These are phyloP conservation scores for Tiliacea citrago DNA, from an alignment of 2,888 invertebrate species.

Conservation along the genomic window DNA sequence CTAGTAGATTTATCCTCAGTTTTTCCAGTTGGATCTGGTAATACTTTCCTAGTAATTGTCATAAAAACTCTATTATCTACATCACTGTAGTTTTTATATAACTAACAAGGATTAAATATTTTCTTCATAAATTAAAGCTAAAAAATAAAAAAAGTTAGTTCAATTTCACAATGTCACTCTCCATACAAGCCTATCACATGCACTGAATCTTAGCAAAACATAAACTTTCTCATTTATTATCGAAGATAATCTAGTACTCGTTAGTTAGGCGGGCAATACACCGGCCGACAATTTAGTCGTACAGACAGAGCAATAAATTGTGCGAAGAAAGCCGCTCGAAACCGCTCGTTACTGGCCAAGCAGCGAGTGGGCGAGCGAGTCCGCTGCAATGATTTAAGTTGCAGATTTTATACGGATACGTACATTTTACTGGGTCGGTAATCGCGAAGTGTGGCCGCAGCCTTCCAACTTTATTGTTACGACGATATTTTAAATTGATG, in stretches of 20 bases:
- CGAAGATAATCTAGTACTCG: conserved; percentile 64
- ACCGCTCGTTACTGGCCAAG: conserved; percentile 60
- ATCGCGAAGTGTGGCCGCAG: conserved; percentile 64
- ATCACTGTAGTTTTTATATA: not conserved
- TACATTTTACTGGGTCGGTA: conserved; percentile 45
- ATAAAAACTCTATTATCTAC: not conserved
- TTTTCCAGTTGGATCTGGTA: not conserved
- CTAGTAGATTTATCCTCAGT: conserved; percentile 2
- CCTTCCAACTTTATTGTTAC: conserved; percentile 59
- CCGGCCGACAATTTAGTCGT: conserved; percentile 63
- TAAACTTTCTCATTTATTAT: conserved; percentile 66
- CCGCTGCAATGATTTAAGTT: conserved; percentile 64
- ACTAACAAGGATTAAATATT: not conserved
- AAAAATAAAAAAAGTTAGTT: conserved; percentile 4
- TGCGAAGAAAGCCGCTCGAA: conserved; percentile 65
- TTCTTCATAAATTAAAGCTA: not conserved
- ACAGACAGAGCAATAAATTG: conserved; percentile 64
- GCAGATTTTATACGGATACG: conserved; percentile 65
- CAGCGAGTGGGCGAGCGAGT: conserved; percentile 63
- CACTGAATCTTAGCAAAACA: conserved; percentile 49
- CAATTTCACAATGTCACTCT: conserved; percentile 34
- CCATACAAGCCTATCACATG: conserved; percentile 42
- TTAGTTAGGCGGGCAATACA: conserved; percentile 62
- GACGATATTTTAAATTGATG: conserved; percentile 62
- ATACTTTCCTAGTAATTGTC: not conserved